A percentile compares a stretch with the other conserved stretches of the same genome.
These are phyloP conservation scores for Mactromeris polynyma DNA, from an alignment of 2,888 invertebrate genomes.

Conservation along the genomic window DNA sequence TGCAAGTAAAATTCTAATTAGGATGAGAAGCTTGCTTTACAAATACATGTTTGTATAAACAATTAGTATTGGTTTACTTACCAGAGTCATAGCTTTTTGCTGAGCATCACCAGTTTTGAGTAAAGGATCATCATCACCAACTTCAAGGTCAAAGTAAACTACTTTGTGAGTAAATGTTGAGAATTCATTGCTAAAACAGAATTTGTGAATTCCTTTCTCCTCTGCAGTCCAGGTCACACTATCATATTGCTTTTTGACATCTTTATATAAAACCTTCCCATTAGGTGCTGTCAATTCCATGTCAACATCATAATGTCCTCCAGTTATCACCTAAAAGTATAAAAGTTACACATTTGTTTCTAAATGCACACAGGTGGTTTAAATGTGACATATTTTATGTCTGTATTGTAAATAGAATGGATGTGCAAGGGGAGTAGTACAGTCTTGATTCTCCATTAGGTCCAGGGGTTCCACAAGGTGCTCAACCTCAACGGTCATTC, in stretches of 20 bases:
- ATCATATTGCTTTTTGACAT: conserved; percentile 98
- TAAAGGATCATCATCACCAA: conserved; percentile 94
- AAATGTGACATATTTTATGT: too few relatives aligned
- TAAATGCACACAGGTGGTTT: too few relatives aligned
- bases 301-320: conserved; percentile 99
- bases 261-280: conserved; percentile 95
- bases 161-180: conserved; percentile 99
- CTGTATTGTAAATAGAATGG: too few relatives aligned
- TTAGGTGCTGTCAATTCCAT: conserved; percentile 95
- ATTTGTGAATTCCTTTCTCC: conserved; percentile 83
- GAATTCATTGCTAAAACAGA: conserved; percentile 98
- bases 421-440: too few relatives aligned
- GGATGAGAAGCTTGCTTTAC: too few relatives aligned
- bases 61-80: too few relatives aligned
- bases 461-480: too few relatives aligned
- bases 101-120: conserved; percentile 88
- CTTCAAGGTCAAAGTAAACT: conserved; percentile 99
- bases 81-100: conserved; percentile 94
- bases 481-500: too few relatives aligned
- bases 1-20: too few relatives aligned
- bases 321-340: conserved; percentile 95
- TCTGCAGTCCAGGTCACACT: conserved; percentile 91
- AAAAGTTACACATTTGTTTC: not conserved
- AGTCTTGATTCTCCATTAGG: too few relatives aligned
- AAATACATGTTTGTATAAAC: too few relatives aligned